Evolutionary conservation across 1,140 invertebrate genomes (phyloP), one percentile per base, ranked within the genome.

Genomic region (Tribolium madens): DNA sequence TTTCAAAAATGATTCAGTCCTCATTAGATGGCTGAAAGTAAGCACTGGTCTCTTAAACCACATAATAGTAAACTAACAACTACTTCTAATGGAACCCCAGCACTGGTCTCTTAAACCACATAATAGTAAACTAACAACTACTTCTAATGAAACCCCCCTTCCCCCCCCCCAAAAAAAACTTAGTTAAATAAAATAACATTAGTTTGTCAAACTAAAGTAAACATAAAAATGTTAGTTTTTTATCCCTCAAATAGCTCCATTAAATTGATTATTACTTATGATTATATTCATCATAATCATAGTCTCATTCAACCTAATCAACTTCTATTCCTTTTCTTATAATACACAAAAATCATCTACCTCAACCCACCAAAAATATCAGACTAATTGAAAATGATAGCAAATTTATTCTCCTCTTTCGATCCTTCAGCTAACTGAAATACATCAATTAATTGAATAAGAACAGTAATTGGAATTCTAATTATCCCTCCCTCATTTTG

Each of bases 11-110:
- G 86, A 87, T 82, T 81, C 85, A 86, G 85, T 88, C n/a, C n/a
- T n/a, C 87, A 90, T 90, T 89, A 89, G 86, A 87, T 90, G 87
- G 86, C 89, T 90, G 87, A 90, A 89, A 88, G 86, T 84, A 89
- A 89, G 88, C 87, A 87, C 52, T 88, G 87, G 85, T 88, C 88
- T 88, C 87, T 89, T 88, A 87, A 88, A 86, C 84, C 83, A 86
- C 50, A 75, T 76, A 73, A 88, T 87, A 86, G 85, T 86, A 87
- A 82, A 83, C 80, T 86, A 86, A 81, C 85, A 85, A 31, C 82
- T 89, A 88, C 85, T 88, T 88, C 86, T 88, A 88, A 89, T 88
- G 86, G 36, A 4, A 36, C 33, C 33, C 33, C 33, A 89, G 88
- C 87, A 87, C 52, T 88, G 87, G 85, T 88, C 88, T 88, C 87